Evolutionary conservation across 2,113 vertebrate species (phyloP), one percentile per base, ranked within the genome.

Genomic region (Hipposideros armiger): DNA sequence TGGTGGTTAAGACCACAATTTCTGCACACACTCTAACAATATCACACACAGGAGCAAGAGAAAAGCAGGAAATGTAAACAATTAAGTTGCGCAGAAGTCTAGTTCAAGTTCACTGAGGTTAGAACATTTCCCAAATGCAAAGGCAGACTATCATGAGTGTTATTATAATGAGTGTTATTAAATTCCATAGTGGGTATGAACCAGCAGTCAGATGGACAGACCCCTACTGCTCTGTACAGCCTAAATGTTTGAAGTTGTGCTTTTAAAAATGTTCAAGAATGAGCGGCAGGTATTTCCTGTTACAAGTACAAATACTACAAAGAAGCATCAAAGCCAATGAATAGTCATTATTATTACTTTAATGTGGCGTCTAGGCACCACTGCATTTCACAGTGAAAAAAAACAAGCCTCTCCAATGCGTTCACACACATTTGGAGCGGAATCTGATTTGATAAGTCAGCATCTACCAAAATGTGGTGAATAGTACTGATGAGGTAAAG

Each of bases 331-430:
- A 92, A 85, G 62, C 47, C 90, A 95, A 67, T 4, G 92, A 52
- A 32, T 90, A 94, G 58, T 83, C 52, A 54, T 58, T 42, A 36
- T 45, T 30, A 72, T 54, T 56, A 91, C 42, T 95, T 86, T 87
- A 95, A 86, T 66, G 45, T 87, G 96, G 74, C 89, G 87, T 87
- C 82, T 60, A 32, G n/a, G 74, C 54, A 87, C 76, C 62, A 6
- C 0, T 54, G 81, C 17, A 47, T 72, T 67, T 96, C 97, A 83
- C 91, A 89, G 94, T 95, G 92, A 92, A 72, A 77, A 77, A 58
- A 36, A 58, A 45, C 15, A 74, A 86, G 80, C 83, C 76, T 91
- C 80, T 69, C 45, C 4, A 20, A 47, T 1, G 2, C 7, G 47
- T 9, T 66, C 83, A 83, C 26, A 24, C 88, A 80, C 81, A 80